Conservation (phyloP, 2,113 vertebrate genomes). For the Merops nubicus region DNA sequence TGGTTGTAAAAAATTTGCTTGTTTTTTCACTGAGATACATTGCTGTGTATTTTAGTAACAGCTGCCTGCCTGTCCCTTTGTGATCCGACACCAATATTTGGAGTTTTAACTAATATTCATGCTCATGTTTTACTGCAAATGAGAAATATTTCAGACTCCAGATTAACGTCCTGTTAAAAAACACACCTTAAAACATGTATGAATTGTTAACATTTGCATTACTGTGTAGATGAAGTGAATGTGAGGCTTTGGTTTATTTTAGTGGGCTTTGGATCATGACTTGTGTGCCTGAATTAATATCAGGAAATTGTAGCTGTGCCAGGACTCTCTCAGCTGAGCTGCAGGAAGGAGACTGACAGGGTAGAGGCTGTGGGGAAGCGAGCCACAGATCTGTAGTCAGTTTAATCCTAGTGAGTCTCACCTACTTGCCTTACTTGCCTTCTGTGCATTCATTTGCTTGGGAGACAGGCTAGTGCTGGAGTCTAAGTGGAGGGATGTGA, state of each 20-base stretch:
- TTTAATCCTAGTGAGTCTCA: conserved; percentile 62
- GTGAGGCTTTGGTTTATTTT: background rate
- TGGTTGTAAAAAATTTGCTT: background rate
- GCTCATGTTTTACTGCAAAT: background rate
- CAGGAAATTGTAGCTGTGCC: conserved; percentile 4
- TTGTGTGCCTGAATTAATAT: background rate
- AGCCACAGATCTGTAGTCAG: conserved; percentile 66
- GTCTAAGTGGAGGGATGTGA: background rate
- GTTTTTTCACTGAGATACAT: background rate
- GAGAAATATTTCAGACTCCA: background rate
- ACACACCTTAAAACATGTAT: background rate
- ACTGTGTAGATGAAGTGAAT: background rate
- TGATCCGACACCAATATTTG: background rate
- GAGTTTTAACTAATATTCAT: background rate
- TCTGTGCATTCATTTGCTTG: conserved; percentile 52
- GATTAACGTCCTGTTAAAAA: background rate
- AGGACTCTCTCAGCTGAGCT: conserved; percentile 63
- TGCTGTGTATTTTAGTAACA: background rate
- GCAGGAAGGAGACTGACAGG: conserved; percentile 54
- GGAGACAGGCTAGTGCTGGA: conserved; percentile 31
- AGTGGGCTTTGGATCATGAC: background rate
- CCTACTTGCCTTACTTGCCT: conserved; percentile 56
- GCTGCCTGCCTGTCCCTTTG: background rate
- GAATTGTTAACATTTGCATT: background rate
- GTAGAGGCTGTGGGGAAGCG: conserved; percentile 63